phyloP scores from a whole-genome alignment of 2,113 vertebrate species.

The Isichthys henryi region DNA sequence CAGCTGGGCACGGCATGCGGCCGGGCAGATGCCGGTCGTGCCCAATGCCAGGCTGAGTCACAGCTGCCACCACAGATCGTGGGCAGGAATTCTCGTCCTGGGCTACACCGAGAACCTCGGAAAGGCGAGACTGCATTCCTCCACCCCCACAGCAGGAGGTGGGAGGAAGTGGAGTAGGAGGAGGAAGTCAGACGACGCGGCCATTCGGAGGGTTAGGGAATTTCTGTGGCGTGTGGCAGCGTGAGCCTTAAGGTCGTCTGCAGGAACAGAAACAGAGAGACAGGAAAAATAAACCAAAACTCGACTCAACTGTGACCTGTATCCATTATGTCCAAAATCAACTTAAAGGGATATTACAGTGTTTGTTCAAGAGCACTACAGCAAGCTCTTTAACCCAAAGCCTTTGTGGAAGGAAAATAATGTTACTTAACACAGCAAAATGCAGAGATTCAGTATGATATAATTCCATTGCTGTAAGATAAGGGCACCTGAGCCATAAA shows the following conservation, averaged over 20 bases:
- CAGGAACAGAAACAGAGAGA: neutral
- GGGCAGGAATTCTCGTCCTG: slow-evolving; percentile 30
- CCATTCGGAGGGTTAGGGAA: neutral
- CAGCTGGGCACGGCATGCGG: neutral
- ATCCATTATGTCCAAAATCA: neutral
- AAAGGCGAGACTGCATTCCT: slow-evolving; percentile 31
- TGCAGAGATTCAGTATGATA: neutral
- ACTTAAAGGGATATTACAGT: neutral
- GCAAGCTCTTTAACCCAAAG: neutral
- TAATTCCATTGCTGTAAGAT: neutral
- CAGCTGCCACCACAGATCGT: slow-evolving; percentile 25
- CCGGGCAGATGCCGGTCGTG: slow-evolving; percentile 5
- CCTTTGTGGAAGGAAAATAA: neutral
- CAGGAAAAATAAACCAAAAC: neutral
- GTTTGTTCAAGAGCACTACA: neutral
- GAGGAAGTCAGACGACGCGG: neutral
- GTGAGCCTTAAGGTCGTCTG: neutral
- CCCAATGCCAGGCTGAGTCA: slow-evolving; percentile 27
- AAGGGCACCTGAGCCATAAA: neutral
- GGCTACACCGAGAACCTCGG: slow-evolving; percentile 27
- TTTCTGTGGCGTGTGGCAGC: neutral
- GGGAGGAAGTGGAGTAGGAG: slow-evolving; percentile 11
- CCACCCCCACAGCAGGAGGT: neutral
- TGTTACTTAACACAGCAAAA: neutral
- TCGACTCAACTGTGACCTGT: neutral